Percentiles rank a stretch among this genome's conserved stretches.
phyloP scores from a whole-genome alignment of 2,797 vertebrate species.

The Gymnoscopelus braueri region DNA sequence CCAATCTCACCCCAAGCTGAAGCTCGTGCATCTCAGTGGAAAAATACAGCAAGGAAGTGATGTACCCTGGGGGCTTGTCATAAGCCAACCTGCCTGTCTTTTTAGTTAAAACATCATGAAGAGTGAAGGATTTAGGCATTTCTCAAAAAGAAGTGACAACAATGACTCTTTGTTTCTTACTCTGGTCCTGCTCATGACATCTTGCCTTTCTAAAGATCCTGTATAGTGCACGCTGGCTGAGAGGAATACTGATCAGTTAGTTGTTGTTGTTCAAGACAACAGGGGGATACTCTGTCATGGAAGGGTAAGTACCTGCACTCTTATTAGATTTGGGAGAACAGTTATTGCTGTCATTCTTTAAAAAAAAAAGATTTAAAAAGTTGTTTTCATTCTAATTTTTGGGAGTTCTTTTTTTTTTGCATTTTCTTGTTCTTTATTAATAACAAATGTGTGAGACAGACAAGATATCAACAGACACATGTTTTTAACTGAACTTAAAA shows the following conservation, averaged over 20 bases:
- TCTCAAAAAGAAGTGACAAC: neutral
- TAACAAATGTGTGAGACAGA: too few species aligned
- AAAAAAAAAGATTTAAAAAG: too few species aligned
- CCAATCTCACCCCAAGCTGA: slow-evolving; percentile 62
- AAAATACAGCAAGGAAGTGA: slow-evolving; percentile 70
- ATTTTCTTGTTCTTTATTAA: too few species aligned
- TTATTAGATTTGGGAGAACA: too few species aligned
- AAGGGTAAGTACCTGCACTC: slow-evolving; percentile 62
- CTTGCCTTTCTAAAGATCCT: slow-evolving; percentile 49
- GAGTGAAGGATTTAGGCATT: neutral
- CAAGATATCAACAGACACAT: too few species aligned
- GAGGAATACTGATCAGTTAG: slow-evolving; percentile 69
- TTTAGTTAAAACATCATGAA: neutral
- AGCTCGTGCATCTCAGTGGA: slow-evolving; percentile 65
- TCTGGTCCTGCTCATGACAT: slow-evolving; percentile 51
- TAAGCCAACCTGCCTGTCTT: slow-evolving; percentile 30
- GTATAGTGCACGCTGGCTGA: slow-evolving; percentile 39
- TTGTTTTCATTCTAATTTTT: slow-evolving; percentile 9
- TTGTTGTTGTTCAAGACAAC: slow-evolving; percentile 51
- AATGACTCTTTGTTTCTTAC: slow-evolving; percentile 41
- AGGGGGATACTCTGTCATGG: slow-evolving; percentile 59
- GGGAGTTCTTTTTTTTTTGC: too few species aligned
- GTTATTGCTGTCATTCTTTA: too few species aligned
- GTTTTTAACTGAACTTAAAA: too few species aligned
- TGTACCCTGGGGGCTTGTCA: slow-evolving; percentile 42